Evolutionary conservation across 2,797 vertebrate species (phyloP).

Genomic region (Sebastes flavidus): DNA sequence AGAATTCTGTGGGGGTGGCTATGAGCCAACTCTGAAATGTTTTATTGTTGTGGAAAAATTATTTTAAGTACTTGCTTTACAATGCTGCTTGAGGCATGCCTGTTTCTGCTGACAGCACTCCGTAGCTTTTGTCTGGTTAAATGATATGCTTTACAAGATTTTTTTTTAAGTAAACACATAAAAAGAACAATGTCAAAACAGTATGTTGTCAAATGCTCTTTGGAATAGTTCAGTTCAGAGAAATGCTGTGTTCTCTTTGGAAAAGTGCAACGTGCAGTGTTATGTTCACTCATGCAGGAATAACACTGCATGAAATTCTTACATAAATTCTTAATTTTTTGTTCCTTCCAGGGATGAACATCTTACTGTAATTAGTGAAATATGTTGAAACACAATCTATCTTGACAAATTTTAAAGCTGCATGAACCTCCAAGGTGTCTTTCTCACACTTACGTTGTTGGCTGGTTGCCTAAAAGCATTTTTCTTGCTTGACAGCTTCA

Average conservation of each 20-base stretch:
- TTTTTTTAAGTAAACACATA: conserved; percentile 55
- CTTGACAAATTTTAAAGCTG: not conserved
- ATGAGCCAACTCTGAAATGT: conserved; percentile 63
- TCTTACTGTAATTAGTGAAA: not conserved
- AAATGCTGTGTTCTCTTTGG: not conserved
- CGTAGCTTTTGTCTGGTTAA: conserved; percentile 62
- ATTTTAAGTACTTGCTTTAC: conserved; percentile 75
- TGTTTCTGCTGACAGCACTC: conserved; percentile 64
- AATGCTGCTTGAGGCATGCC: conserved; percentile 68
- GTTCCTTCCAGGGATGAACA: not conserved
- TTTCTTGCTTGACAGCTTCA: not conserved
- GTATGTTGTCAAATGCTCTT: conserved; percentile 41
- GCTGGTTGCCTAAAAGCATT: not conserved
- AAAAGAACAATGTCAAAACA: conserved; percentile 60
- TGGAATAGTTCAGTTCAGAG: conserved; percentile 5
- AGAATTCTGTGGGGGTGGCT: conserved; percentile 54
- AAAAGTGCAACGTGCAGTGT: not conserved
- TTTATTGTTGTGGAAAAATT: conserved; percentile 74
- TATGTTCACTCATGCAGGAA: not conserved
- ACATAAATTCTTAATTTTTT: not conserved
- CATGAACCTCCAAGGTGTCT: not conserved
- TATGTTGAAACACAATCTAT: not conserved
- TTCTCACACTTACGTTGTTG: not conserved
- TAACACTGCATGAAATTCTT: not conserved
- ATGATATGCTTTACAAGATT: conserved; percentile 57